Evolutionary conservation across 2,797 vertebrate genomes (phyloP).

Genomic region (Megalops cyprinoides): DNA sequence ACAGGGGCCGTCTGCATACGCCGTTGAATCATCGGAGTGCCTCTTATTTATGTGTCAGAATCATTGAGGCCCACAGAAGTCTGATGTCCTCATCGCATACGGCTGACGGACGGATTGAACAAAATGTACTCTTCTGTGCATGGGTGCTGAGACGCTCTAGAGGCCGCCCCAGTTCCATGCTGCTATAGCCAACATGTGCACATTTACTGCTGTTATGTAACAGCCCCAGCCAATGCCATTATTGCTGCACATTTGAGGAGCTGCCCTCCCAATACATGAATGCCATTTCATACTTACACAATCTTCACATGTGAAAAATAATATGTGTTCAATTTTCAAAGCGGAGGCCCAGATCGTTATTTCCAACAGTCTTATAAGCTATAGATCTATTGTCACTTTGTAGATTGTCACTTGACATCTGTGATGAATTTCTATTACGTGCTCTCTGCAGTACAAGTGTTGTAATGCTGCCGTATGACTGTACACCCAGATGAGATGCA

Average conservation of each 20-base stretch:
- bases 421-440: background rate
- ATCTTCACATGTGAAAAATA: background rate
- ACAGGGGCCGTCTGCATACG: background rate
- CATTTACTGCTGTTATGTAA: constrained; percentile 56
- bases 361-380: background rate
- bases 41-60: background rate
- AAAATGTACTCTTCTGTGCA: background rate
- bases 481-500: background rate
- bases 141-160: background rate
- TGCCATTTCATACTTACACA: too few species aligned
- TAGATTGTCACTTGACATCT: background rate
- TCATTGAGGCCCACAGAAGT: background rate
- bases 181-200: background rate
- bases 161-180: background rate
- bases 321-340: background rate
- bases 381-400: too few species aligned
- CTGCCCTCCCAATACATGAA: background rate
- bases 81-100: background rate
- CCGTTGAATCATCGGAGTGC: background rate
- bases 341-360: background rate
- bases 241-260: background rate
- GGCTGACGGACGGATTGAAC: background rate
- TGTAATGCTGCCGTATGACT: background rate
- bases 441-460: background rate
- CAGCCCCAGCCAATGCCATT: constrained; percentile 51